phyloP scores from a whole-genome alignment of 1,140 invertebrate genomes.

The Drosophila arawakana region DNA sequence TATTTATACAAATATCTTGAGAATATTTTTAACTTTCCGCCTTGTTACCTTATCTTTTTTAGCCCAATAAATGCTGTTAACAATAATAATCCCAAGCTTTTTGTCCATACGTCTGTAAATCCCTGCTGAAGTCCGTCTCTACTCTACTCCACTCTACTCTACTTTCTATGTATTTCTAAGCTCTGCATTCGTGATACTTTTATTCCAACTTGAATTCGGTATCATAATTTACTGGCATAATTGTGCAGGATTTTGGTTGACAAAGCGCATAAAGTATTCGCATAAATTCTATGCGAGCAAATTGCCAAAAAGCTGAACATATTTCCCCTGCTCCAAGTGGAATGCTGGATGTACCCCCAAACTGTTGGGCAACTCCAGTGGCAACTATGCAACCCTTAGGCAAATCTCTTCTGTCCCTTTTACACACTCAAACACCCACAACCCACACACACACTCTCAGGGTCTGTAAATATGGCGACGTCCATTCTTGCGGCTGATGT shows the following conservation, averaged over 20 bases:
- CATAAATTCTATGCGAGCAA: slow-evolving; percentile 23
- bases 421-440: slow-evolving; percentile 3
- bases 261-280: slow-evolving; percentile 26
- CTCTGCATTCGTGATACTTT: neutral
- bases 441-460: slow-evolving; percentile 1
- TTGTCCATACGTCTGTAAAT: too few species aligned
- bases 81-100: too few species aligned
- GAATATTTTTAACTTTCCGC: too few species aligned
- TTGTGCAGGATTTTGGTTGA: slow-evolving; percentile 28
- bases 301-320: slow-evolving; percentile 28
- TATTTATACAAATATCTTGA: too few species aligned
- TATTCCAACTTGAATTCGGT: neutral
- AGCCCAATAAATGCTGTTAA: too few species aligned
- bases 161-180: neutral
- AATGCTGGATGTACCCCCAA: too few species aligned
- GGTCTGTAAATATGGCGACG: slow-evolving; percentile 75
- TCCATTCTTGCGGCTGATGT: slow-evolving; percentile 82
- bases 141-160: neutral
- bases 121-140: neutral
- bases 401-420: slow-evolving; percentile 44
- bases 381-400: slow-evolving; percentile 46
- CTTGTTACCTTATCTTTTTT: too few species aligned
- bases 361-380: slow-evolving; percentile 18
- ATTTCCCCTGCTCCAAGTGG: neutral
- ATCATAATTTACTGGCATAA: slow-evolving; percentile 38